Evolutionary conservation across 1,140 invertebrate species (phyloP), one percentile per base, ranked within the genome.

Genomic region (Temnothorax curvispinosus): DNA sequence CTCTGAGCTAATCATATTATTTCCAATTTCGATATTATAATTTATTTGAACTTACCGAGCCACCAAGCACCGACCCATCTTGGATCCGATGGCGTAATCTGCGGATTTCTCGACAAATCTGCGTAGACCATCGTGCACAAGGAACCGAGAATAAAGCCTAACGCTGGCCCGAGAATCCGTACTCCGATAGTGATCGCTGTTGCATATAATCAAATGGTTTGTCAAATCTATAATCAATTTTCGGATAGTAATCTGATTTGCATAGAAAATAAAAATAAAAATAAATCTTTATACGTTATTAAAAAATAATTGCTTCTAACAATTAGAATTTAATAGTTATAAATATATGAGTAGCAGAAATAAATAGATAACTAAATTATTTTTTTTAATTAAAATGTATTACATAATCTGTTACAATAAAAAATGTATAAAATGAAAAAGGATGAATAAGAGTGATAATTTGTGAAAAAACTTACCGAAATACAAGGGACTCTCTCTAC

Each of bases 41-140:
- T 50, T 75, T 86, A n/a, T 60, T 75, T 32, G 18, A 62, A 92
- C 95, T 96, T 95, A 97, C 97, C 98, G 47, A 99, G 95, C 98
- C 98, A 99, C 98, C 98, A 99, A 60, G 98, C 98, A 32, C 98
- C 98, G 35, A 99, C 97, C 98, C 98, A 99, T 94, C 97, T 96
- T 1, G 98, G 98, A 96, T 99, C 98, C n/a, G 96, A 97, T 52
- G 98, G 97, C 81, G 97, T 97, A 87, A 98, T 97, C 88, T 97
- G 97, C 7, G 98, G 97, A 93, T 97, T 96, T 6, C 96, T 94
- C 1, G 97, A 96, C 4, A 98, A 96, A 94, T 99, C 97, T 32
- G 98, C 98, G 93, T 98, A 98, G 71, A 99, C 96, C 88, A 97
- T 97, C 0, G 98, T 99, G 94, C 98, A 99, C 13, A 99, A 94